Evolutionary conservation across 1,140 invertebrate species (phyloP).

Genomic region (Vanessa tameamea): DNA sequence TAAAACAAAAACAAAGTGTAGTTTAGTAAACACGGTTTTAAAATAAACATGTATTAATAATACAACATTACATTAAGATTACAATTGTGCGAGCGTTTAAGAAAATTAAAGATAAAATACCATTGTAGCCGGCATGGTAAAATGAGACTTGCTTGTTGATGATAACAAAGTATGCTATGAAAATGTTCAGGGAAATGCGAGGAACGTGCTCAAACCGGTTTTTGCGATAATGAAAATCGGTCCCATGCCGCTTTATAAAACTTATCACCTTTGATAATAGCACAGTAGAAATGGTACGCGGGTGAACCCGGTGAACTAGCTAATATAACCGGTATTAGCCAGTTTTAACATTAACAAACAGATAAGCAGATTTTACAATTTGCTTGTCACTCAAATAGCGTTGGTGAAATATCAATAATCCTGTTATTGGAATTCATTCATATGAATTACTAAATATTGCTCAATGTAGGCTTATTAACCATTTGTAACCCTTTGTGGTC

Average conservation of each 20-base stretch:
- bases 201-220: slow-evolving; percentile 44
- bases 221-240: slow-evolving; percentile 46
- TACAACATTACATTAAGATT: slow-evolving; percentile 25
- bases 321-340: too few species aligned
- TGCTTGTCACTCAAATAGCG: too few species aligned
- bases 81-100: slow-evolving; percentile 33
- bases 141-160: slow-evolving; percentile 35
- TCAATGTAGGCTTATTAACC: too few species aligned
- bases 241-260: slow-evolving; percentile 13
- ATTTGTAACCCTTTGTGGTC: too few species aligned
- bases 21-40: neutral
- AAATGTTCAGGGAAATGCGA: slow-evolving; percentile 39
- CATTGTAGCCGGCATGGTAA: slow-evolving; percentile 29
- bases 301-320: too few species aligned
- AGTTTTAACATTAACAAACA: too few species aligned
- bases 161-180: slow-evolving; percentile 36
- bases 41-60: neutral
- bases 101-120: slow-evolving; percentile 35
- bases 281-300: neutral
- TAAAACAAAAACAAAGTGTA: neutral
- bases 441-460: too few species aligned
- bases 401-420: too few species aligned
- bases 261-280: neutral
- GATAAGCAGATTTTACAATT: too few species aligned
- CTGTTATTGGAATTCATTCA: too few species aligned